Base-by-base conservation (phyloP, 2,113 vertebrate species). In the Phrynosoma platyrhinos region DNA sequence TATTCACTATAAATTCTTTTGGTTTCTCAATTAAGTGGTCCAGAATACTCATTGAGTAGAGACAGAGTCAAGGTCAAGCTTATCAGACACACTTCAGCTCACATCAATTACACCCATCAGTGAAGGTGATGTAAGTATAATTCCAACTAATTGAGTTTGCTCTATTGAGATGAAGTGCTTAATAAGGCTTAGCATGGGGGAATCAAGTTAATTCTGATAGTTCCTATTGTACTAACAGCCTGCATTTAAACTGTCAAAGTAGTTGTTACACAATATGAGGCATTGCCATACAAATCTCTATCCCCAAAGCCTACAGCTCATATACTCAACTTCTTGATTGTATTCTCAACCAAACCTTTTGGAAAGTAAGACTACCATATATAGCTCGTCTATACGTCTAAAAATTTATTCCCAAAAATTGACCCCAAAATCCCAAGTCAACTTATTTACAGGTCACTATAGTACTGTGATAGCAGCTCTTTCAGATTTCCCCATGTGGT, bases 101-200 rank as follows among this genome's bases (percentile, higher is more conserved):
- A 88, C 89, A 94, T 89, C 91, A 94, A 95, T 96, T 96, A 95
- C 87, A 40, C 72, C 85, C 78, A 89, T 92, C 89, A 91, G 1
- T 95, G 91, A 90, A 95, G 88, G 87, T 94, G 92, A 91, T 93
- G 90, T 93, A 95, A 94, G 78, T 90, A 89, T 12, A 20, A 94
- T 93, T 94, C 75, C 84, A 94, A 89, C 25, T 94, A 95, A 96
- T 96, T 96, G 94, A 89, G 76, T 92, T 88, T 77, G 53, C 88
- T 89, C 79, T 90, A 92, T 85, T 91, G 92, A 93, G 87, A 92
- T 27, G 81, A 86, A 92, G 88, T 84, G 90, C 58, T 92, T 94
- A 95, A 94, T 94, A 95, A 94, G 74, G 89, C 82, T 89, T 88
- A 91, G 79, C 89, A 87, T 74, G 55, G 72, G 64, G 87, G 72